A percentile compares a stretch with the other conserved stretches of the same genome.
Conservation (phyloP, 2,888 invertebrate genomes). For the Noctua janthe region DNA sequence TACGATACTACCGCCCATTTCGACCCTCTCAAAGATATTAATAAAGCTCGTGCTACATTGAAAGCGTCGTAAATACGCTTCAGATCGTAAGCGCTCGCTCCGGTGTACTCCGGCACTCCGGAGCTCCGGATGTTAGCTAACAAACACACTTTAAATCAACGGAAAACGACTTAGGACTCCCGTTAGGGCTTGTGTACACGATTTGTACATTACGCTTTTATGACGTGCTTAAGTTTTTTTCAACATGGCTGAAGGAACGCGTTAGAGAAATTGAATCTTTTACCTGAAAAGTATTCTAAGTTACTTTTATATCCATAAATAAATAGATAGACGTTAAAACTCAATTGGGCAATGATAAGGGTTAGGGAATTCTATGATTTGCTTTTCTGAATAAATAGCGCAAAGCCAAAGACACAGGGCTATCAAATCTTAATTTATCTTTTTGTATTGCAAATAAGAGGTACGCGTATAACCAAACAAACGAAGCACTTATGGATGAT, state of each 20-base stretch:
- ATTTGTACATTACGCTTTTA: constrained; percentile 30
- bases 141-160: constrained; percentile 84
- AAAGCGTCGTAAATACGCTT: constrained; percentile 73
- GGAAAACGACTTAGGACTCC: constrained; percentile 73
- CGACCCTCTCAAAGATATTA: constrained; percentile 49
- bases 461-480: not conserved
- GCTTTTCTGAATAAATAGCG: not conserved
- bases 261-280: not conserved
- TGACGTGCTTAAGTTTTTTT: constrained; percentile 1
- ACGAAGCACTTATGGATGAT: not conserved
- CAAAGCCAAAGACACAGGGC: not conserved
- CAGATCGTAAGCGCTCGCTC: constrained; percentile 69
- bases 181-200: constrained; percentile 69
- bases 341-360: not conserved
- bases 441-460: not conserved
- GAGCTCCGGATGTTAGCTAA: constrained; percentile 82
- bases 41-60: constrained; percentile 74
- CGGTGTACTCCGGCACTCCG: constrained; percentile 70
- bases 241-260: not conserved
- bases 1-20: constrained; percentile 27
- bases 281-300: not conserved
- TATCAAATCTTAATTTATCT: not conserved
- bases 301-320: not conserved
- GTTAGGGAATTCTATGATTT: not conserved
- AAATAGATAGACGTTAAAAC: not conserved